Percentiles rank a stretch among this genome's conserved stretches.
These are phyloP conservation scores for Cheilosia variabilis DNA, from an alignment of 2,888 invertebrate species.

Conservation along the genomic window DNA sequence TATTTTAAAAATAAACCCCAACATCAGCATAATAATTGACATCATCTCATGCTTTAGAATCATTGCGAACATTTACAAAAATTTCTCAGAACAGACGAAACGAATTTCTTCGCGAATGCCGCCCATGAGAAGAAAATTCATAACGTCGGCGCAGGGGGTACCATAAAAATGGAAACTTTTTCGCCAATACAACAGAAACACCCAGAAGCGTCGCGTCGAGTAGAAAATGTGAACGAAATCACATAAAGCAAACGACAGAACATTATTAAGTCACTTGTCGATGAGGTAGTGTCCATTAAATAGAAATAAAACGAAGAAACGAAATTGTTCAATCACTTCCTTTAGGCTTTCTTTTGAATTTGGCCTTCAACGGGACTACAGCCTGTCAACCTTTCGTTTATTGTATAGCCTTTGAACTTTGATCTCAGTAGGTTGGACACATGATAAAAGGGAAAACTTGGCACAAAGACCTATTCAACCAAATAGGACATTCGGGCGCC, in stretches of 20 bases:
- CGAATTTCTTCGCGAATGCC: background rate
- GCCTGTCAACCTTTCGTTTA: constrained; percentile 39
- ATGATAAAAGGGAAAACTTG: constrained; percentile 26
- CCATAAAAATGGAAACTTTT: constrained; percentile 40
- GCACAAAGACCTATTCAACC: constrained; percentile 46
- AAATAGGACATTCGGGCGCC: constrained; percentile 62
- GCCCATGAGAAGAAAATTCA: background rate
- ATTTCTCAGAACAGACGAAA: no score
- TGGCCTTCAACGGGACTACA: background rate
- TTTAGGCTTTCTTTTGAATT: constrained; percentile 21
- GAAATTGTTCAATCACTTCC: constrained; percentile 38
- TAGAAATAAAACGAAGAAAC: constrained; percentile 36
- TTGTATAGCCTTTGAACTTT: constrained; percentile 5
- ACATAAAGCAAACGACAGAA: constrained; percentile 33
- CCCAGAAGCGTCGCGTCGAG: constrained; percentile 1
- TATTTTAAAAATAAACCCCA: constrained; percentile 19
- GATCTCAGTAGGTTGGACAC: constrained; percentile 15
- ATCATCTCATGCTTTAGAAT: constrained; percentile 39
- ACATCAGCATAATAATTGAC: constrained; percentile 49
- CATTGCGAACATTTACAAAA: constrained; percentile 1
- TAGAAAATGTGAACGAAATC: constrained; percentile 13
- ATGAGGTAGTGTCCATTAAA: constrained; percentile 51
- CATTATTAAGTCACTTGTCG: constrained; percentile 52
- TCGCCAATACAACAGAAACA: background rate
- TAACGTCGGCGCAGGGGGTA: background rate